Conservation (phyloP, 2,888 invertebrate species). For the Campopleginae sp. region DNA sequence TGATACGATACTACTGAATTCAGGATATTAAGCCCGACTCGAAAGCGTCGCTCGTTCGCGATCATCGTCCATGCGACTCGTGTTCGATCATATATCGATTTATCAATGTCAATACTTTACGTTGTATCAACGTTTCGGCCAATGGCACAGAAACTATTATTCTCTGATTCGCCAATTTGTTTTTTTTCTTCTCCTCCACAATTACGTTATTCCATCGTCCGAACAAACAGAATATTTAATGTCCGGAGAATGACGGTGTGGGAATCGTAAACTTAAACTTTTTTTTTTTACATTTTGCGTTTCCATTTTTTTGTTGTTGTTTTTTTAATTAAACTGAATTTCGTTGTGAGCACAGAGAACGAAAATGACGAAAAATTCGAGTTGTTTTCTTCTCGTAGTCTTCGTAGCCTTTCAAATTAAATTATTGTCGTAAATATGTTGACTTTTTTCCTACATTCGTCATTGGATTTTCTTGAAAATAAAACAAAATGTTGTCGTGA, state of each 20-base stretch:
- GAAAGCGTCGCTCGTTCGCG: constrained; percentile 39
- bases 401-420: no score
- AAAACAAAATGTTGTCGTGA: no score
- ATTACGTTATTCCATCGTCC: neutral
- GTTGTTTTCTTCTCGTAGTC: no score
- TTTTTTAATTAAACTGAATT: neutral
- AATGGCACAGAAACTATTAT: constrained; percentile 9
- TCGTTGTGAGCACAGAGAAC: neutral
- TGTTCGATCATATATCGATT: constrained; percentile 22
- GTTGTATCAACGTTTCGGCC: neutral
- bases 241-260: neutral
- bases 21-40: constrained; percentile 48
- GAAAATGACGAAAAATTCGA: no score
- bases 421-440: no score
- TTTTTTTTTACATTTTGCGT: neutral
- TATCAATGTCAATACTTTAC: constrained; percentile 18
- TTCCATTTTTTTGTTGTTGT: no score
- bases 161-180: neutral
- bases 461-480: no score
- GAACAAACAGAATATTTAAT: neutral
- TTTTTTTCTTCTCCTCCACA: neutral
- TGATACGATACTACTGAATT: constrained; percentile 26
- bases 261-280: neutral
- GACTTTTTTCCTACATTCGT: no score
- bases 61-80: constrained; percentile 35